Conservation (phyloP, 2,113 vertebrate species). For the Raja brachyura region DNA sequence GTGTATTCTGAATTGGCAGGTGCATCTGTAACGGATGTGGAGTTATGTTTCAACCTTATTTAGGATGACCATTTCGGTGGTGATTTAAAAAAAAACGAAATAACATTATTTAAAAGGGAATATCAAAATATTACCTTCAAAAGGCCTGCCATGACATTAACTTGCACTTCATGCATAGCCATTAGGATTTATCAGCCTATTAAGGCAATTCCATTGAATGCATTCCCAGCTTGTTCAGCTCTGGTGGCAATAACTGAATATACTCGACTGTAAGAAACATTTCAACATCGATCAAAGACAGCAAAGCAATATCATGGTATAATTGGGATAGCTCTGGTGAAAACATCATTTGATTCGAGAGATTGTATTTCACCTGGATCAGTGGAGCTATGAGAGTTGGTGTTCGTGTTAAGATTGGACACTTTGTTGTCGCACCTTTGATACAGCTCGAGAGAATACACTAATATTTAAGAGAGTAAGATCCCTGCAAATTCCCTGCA, state of each 20-base stretch:
- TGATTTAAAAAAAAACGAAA: neutral
- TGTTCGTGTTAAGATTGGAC: neutral
- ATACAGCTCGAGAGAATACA: neutral
- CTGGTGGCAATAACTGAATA: constrained; percentile 5
- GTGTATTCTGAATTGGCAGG: neutral
- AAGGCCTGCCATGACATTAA: neutral
- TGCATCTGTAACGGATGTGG: neutral
- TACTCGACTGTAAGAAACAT: constrained; percentile 21
- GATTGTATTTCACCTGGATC: neutral
- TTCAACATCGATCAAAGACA: neutral
- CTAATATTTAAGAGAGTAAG: neutral
- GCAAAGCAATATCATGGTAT: neutral
- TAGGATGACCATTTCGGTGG: neutral
- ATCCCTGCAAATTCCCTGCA: neutral
- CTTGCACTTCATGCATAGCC: neutral
- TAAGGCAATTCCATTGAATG: constrained; percentile 7
- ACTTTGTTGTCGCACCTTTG: neutral
- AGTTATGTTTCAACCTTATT: neutral
- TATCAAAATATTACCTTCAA: neutral
- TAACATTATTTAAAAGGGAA: neutral
- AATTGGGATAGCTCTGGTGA: neutral
- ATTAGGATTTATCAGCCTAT: neutral
- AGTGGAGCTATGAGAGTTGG: too few species aligned
- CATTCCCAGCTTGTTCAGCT: neutral
- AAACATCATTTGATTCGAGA: neutral